phyloP scores from a whole-genome alignment of 37 sponge, comb jelly and placozoan genomes.

The Chondrosia reniformis region DNA sequence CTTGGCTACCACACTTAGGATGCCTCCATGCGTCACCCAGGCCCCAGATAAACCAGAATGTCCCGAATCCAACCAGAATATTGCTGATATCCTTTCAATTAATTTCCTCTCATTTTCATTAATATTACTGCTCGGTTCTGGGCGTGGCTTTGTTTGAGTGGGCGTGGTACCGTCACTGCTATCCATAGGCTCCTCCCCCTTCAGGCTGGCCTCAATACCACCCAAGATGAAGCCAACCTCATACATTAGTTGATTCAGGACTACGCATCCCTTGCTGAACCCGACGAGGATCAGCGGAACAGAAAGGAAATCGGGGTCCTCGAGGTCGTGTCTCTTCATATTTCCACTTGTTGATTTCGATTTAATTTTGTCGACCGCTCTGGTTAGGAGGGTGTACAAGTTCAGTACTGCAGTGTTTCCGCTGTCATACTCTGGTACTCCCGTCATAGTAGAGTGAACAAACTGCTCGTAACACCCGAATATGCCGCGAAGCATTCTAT shows the following conservation, averaged over 20 bases:
- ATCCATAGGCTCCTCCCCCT: background rate
- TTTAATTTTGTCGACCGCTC: conserved; percentile 26
- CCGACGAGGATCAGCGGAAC: conserved; percentile 62
- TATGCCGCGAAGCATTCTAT: conserved; percentile 52
- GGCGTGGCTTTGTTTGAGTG: too few relatives aligned
- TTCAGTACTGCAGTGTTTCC: conserved; percentile 51
- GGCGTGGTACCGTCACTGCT: background rate
- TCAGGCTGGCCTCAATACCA: background rate
- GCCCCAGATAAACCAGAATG: conserved; percentile 75
- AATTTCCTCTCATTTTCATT: conserved; percentile 29
- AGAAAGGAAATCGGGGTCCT: background rate
- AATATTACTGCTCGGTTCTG: background rate
- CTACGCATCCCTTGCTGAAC: conserved; percentile 93
- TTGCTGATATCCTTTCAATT: conserved; percentile 31
- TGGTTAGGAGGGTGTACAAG: conserved; percentile 32
- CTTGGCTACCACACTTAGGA: conserved; percentile 32
- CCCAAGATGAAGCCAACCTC: conserved; percentile 51
- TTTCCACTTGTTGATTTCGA: background rate
- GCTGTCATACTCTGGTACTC: conserved; percentile 54
- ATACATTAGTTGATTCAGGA: conserved; percentile 77
- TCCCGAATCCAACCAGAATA: conserved; percentile 89
- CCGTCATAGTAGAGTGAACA: conserved; percentile 52
- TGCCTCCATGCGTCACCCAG: conserved; percentile 62
- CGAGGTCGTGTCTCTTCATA: background rate
- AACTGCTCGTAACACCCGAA: conserved; percentile 77